These are phyloP conservation scores for Chitala chitala DNA, from an alignment of 2,113 vertebrate species.

Conservation along the genomic window DNA sequence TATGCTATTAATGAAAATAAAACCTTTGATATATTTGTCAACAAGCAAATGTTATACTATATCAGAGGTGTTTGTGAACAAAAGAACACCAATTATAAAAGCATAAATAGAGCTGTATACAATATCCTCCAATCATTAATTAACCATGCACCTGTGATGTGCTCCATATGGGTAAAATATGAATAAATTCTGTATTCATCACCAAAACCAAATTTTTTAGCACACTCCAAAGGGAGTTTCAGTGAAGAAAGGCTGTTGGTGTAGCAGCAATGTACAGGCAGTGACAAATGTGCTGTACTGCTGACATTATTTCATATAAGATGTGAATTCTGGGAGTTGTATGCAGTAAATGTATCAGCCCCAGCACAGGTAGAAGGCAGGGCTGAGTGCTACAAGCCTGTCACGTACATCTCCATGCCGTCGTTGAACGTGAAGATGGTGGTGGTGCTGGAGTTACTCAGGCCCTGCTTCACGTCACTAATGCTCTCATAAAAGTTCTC, in stretches of 20 bases:
- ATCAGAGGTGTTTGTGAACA: constrained; percentile 44
- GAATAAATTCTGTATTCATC: constrained; percentile 10
- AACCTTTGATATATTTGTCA: constrained; percentile 54
- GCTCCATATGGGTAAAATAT: background rate
- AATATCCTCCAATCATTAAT: background rate
- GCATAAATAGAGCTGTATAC: constrained; percentile 15
- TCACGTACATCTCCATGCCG: constrained; percentile 75
- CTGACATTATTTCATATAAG: background rate
- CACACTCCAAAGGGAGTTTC: background rate
- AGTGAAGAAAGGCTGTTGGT: constrained; percentile 2
- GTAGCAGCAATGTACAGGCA: constrained; percentile 2
- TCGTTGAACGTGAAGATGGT: constrained; percentile 73
- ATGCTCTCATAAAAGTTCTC: constrained; percentile 71
- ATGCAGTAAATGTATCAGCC: background rate
- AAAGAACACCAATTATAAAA: constrained; percentile 43
- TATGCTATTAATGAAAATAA: constrained; percentile 26
- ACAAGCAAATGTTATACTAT: no score
- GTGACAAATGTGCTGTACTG: constrained; percentile 1
- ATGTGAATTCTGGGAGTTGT: background rate
- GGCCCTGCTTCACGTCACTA: constrained; percentile 61
- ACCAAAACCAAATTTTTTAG: background rate
- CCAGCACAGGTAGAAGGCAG: background rate
- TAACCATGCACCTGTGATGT: background rate
- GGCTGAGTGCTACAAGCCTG: constrained; percentile 54
- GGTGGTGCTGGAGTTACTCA: constrained; percentile 58